These are phyloP conservation scores for Otus sunia DNA, from an alignment of 2,113 vertebrate genomes.

Conservation along the genomic window DNA sequence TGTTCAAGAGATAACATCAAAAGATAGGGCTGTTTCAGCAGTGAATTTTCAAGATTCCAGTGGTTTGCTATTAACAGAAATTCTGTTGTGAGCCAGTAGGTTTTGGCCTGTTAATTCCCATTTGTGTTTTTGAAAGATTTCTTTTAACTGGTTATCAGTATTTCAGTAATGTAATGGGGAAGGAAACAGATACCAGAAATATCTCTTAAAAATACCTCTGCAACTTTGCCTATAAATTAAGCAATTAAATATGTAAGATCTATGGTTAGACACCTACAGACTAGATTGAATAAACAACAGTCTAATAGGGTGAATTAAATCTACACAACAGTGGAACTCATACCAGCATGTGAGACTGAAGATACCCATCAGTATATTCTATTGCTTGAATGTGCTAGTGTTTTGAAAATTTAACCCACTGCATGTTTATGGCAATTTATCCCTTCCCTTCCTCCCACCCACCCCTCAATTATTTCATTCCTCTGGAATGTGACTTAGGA, in stretches of 20 bases:
- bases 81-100: neutral
- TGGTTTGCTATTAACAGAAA: neutral
- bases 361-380: slow-evolving; percentile 19
- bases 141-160: neutral
- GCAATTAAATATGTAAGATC: slow-evolving; percentile 17
- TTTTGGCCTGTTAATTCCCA: neutral
- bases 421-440: slow-evolving; percentile 30
- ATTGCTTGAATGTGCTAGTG: neutral
- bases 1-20: neutral
- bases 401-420: slow-evolving; percentile 19
- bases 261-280: slow-evolving; percentile 24
- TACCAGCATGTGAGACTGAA: neutral
- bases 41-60: neutral
- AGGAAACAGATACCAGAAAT: neutral
- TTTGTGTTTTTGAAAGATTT: neutral
- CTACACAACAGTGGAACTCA: neutral
- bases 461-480: slow-evolving; percentile 46
- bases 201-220: neutral
- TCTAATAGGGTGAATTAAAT: slow-evolving; percentile 16
- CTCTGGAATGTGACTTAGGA: slow-evolving; percentile 57
- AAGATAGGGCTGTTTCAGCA: neutral
- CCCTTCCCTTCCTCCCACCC: neutral
- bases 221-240: neutral
- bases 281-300: slow-evolving; percentile 23
- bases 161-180: neutral